Evolutionary conservation across 2,888 invertebrate genomes (phyloP).

Genomic region (Harpalus rubripes): DNA sequence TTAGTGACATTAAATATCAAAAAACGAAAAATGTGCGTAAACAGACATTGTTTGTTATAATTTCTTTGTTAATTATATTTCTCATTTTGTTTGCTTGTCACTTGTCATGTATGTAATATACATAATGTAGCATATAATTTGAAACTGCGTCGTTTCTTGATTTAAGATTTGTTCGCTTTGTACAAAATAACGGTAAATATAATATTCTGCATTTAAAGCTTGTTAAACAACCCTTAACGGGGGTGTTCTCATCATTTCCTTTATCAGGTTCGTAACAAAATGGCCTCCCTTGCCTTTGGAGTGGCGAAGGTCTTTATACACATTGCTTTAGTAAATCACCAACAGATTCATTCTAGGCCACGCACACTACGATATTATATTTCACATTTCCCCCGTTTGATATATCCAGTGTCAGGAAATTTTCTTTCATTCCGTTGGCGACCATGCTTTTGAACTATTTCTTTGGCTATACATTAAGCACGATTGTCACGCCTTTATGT

Average conservation of each 20-base stretch:
- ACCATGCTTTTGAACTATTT: constrained; percentile 29
- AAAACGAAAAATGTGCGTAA: too few species aligned
- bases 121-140: neutral
- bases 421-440: constrained; percentile 21
- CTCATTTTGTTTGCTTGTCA: constrained; percentile 8
- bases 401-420: constrained; percentile 55
- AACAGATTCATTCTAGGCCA: constrained; percentile 42
- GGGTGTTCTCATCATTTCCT: neutral
- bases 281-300: neutral
- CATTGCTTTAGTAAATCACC: constrained; percentile 63
- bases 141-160: neutral
- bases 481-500: constrained; percentile 45
- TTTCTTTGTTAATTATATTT: constrained; percentile 16
- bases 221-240: neutral
- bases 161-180: neutral
- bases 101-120: too few species aligned
- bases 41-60: too few species aligned
- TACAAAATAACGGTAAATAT: neutral
- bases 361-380: constrained; percentile 58
- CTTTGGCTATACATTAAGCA: constrained; percentile 30
- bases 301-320: constrained; percentile 57
- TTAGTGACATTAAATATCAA: too few species aligned
- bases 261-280: constrained; percentile 27
- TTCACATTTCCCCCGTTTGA: constrained; percentile 52
- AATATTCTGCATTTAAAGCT: neutral